A percentile compares a stretch with the other conserved stretches of the same genome.
Conservation (phyloP, 2,113 vertebrate genomes). For the Leiothrix lutea region DNA sequence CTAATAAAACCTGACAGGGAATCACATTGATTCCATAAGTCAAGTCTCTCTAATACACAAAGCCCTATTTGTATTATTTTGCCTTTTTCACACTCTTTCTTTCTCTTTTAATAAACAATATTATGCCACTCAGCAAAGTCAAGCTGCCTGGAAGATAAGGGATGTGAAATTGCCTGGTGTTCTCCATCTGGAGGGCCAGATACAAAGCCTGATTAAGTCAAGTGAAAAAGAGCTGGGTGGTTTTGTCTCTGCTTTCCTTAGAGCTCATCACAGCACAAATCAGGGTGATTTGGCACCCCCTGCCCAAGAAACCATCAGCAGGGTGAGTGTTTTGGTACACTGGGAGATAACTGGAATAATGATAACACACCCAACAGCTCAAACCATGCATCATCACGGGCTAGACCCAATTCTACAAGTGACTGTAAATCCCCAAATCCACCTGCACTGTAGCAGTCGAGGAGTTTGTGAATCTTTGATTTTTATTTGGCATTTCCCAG, state of each 20-base stretch:
- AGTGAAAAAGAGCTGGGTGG: neutral
- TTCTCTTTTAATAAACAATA: neutral
- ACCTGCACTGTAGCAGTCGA: neutral
- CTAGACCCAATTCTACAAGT: neutral
- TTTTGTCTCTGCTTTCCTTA: neutral
- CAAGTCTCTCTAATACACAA: neutral
- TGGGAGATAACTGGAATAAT: neutral
- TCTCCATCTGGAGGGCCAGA: neutral
- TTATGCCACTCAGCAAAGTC: neutral
- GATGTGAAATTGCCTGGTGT: neutral
- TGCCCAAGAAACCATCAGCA: neutral
- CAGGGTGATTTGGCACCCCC: neutral
- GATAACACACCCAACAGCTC: neutral
- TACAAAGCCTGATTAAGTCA: neutral
- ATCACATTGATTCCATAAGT: neutral
- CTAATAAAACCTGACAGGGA: neutral
- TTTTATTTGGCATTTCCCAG: neutral
- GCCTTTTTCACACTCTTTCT: neutral
- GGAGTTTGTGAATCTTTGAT: neutral
- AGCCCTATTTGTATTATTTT: neutral
- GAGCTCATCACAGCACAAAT: neutral
- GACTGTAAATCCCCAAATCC: neutral
- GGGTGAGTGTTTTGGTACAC: neutral
- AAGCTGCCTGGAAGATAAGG: neutral
- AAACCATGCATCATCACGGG: rapidly evolving